Conservation (phyloP, 30 jellyfish, hydroid and myxozoan species). For the Aurelia coerulea region DNA sequence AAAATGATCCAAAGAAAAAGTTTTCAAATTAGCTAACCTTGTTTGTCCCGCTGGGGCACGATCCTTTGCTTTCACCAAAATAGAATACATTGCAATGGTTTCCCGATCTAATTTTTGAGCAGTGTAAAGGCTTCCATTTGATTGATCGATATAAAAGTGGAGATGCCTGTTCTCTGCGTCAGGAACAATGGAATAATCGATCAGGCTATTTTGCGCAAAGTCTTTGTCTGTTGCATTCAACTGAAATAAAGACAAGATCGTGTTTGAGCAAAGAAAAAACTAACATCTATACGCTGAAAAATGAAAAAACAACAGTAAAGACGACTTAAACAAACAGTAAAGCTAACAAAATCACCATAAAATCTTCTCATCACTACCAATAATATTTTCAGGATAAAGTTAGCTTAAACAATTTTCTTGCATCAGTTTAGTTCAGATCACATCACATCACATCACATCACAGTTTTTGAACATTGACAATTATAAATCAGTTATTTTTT, state of each 20-base stretch:
- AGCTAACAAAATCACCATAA: too few species aligned
- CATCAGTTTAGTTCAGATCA: too few species aligned
- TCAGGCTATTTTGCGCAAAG: slow-evolving; percentile 56
- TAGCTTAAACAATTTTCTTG: too few species aligned
- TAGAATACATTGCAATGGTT: slow-evolving; percentile 30
- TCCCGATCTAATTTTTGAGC: slow-evolving; percentile 72
- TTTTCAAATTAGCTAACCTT: slow-evolving; percentile 13
- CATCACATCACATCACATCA: too few species aligned
- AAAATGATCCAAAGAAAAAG: too few species aligned
- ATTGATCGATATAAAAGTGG: slow-evolving; percentile 53
- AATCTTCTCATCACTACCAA: too few species aligned
- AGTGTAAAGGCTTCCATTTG: slow-evolving; percentile 66
- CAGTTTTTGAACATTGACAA: too few species aligned
- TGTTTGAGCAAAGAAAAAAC: background rate
- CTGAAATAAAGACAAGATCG: slow-evolving; percentile 11
- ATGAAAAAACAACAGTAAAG: background rate
- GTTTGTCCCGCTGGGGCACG: slow-evolving; percentile 71
- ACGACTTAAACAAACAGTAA: too few species aligned
- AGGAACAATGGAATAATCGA: slow-evolving; percentile 63
- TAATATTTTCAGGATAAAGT: too few species aligned
- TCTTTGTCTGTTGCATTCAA: slow-evolving; percentile 83
- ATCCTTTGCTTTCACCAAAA: slow-evolving; percentile 79
- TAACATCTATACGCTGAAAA: background rate
- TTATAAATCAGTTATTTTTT: too few species aligned
- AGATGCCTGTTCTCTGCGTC: slow-evolving; percentile 73